Conservation (phyloP, 2,888 invertebrate genomes). For the Cataglyphis altisquamis region DNA sequence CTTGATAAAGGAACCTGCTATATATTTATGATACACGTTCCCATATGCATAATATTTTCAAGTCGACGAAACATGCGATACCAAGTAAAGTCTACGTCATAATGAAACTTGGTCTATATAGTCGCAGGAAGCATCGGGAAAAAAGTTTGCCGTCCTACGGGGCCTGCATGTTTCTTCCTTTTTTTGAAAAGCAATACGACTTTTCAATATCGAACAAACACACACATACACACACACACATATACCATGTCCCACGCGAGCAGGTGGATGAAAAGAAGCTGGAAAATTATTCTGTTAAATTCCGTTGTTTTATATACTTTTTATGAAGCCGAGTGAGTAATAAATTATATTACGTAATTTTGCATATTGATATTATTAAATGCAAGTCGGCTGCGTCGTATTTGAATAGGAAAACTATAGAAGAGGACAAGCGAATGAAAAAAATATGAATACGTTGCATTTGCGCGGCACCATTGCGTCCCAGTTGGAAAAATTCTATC, state of each 20-base stretch:
- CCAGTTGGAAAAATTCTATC: slow-evolving; percentile 13
- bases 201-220: not conserved
- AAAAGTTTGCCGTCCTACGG: not conserved
- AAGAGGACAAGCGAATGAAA: not conserved
- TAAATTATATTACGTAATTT: slow-evolving; percentile 14
- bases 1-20: slow-evolving; percentile 14
- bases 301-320: not conserved
- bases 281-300: not conserved
- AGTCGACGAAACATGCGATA: slow-evolving; percentile 5
- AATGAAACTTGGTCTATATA: slow-evolving; percentile 12
- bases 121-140: not conserved
- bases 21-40: slow-evolving; percentile 26
- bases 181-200: not conserved
- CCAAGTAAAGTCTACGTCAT: slow-evolving; percentile 14
- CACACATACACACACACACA: too few relatives aligned
- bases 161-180: not conserved
- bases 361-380: not conserved
- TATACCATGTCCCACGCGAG: not conserved
- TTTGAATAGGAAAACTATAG: not conserved
- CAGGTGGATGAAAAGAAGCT: not conserved
- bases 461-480: not conserved
- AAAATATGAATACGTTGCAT: slow-evolving; percentile 24
- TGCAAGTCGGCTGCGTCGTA: not conserved
- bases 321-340: not conserved
- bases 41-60: slow-evolving; percentile 34